Conservation (phyloP, 2,888 invertebrate species). For the Leucoma salicis region DNA sequence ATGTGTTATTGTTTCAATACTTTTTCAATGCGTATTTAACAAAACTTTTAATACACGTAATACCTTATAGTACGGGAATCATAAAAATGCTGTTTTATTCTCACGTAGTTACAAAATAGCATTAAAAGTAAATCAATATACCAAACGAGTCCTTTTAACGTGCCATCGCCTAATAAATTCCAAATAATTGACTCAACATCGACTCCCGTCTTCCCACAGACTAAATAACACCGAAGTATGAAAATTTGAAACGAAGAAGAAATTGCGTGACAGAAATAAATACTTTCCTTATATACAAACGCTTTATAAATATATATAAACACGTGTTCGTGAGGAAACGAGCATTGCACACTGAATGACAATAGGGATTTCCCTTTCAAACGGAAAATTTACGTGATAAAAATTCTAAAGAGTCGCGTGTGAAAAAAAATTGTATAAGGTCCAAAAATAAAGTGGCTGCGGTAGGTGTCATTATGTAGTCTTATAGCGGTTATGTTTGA, state of each 20-base stretch:
- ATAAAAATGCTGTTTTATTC: no score
- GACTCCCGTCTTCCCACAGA: constrained; percentile 30
- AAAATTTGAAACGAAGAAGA: constrained; percentile 59
- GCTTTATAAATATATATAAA: constrained; percentile 59
- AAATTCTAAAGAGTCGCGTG: constrained; percentile 77
- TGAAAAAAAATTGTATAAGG: constrained; percentile 75
- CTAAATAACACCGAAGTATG: constrained; percentile 48
- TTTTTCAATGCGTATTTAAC: no score
- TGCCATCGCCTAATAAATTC: constrained; percentile 57
- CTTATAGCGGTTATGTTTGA: constrained; percentile 63
- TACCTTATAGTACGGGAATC: no score
- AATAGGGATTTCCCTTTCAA: constrained; percentile 80
- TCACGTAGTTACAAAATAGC: constrained; percentile 16
- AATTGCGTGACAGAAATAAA: constrained; percentile 78
- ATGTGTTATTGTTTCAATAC: no score
- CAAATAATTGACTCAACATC: constrained; percentile 57
- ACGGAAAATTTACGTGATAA: constrained; percentile 81
- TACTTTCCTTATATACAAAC: constrained; percentile 56
- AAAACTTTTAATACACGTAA: no score
- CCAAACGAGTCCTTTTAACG: constrained; percentile 45
- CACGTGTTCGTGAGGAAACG: constrained; percentile 79
- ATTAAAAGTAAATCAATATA: constrained; percentile 43
- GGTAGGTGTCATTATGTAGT: constrained; percentile 77
- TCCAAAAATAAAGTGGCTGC: constrained; percentile 76
- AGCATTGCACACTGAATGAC: constrained; percentile 69